Evolutionary conservation across 2,797 vertebrate species (phyloP).

Genomic region (Masticophis lateralis): DNA sequence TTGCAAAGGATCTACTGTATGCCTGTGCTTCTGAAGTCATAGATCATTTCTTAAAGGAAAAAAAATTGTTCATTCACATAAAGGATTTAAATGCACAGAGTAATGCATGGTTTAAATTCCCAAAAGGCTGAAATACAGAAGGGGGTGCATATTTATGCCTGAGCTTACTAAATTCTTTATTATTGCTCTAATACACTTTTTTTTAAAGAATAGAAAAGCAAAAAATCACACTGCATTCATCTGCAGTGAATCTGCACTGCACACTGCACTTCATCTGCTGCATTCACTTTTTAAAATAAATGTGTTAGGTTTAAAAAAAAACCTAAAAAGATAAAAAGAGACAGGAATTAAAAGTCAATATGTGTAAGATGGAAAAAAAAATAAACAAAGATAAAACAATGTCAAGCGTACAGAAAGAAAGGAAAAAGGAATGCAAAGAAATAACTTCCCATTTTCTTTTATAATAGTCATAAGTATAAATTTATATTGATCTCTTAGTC

Average conservation of each 20-base stretch:
- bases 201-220: background rate
- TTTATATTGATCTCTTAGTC: background rate
- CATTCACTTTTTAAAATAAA: background rate
- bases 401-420: background rate
- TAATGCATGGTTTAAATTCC: background rate
- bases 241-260: too few relatives aligned
- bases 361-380: background rate
- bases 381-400: background rate
- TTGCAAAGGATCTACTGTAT: background rate
- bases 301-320: background rate
- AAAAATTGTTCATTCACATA: background rate
- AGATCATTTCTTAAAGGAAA: background rate
- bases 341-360: background rate
- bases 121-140: background rate
- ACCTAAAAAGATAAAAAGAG: background rate
- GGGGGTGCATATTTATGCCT: background rate
- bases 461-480: background rate
- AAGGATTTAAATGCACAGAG: background rate
- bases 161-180: background rate
- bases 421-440: background rate
- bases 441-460: background rate
- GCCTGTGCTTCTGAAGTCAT: background rate
- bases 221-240: background rate
- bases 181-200: background rate
- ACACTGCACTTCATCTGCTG: background rate